A percentile compares a stretch with the other conserved stretches of the same genome.
Evolutionary conservation across 1,140 invertebrate species (phyloP).

Genomic region (Drosophila subpulchrella): DNA sequence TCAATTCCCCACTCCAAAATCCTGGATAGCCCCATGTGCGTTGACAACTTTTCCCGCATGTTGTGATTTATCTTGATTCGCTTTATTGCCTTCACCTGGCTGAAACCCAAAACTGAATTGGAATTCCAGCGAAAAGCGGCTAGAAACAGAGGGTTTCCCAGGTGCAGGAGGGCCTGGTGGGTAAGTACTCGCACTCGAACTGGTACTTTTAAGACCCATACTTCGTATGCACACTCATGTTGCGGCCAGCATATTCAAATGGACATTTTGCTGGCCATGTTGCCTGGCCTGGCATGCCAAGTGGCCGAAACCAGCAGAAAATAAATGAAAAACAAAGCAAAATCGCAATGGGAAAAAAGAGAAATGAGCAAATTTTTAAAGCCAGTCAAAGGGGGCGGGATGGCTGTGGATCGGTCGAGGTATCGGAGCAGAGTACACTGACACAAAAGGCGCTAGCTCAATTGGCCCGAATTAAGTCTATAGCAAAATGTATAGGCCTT

Average conservation of each 20-base stretch:
- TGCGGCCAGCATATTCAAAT: constrained; percentile 64
- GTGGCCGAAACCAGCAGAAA: constrained; percentile 52
- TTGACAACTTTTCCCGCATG: constrained; percentile 30
- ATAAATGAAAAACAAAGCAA: constrained; percentile 46
- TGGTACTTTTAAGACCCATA: constrained; percentile 9
- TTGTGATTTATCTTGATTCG: constrained; percentile 45
- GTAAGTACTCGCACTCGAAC: constrained; percentile 17
- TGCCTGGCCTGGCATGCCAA: constrained; percentile 63
- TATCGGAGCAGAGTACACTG: constrained; percentile 14
- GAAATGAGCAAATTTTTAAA: constrained; percentile 64
- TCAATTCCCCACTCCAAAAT: background rate
- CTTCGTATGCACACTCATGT: constrained; percentile 18
- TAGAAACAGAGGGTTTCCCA: constrained; percentile 19
- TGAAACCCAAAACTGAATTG: constrained; percentile 18
- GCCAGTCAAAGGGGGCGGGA: constrained; percentile 26
- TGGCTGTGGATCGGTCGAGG: constrained; percentile 15
- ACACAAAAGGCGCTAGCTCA: no score
- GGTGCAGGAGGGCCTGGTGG: constrained; percentile 10
- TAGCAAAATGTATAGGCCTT: background rate
- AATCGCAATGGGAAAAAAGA: constrained; percentile 65
- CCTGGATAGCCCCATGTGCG: constrained; percentile 6
- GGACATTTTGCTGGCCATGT: constrained; percentile 46
- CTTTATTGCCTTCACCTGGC: constrained; percentile 44
- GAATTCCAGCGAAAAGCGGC: constrained; percentile 12
- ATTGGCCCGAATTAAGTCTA: background rate